Evolutionary conservation across 2,888 invertebrate species (phyloP).

Genomic region (Macropis europaea): DNA sequence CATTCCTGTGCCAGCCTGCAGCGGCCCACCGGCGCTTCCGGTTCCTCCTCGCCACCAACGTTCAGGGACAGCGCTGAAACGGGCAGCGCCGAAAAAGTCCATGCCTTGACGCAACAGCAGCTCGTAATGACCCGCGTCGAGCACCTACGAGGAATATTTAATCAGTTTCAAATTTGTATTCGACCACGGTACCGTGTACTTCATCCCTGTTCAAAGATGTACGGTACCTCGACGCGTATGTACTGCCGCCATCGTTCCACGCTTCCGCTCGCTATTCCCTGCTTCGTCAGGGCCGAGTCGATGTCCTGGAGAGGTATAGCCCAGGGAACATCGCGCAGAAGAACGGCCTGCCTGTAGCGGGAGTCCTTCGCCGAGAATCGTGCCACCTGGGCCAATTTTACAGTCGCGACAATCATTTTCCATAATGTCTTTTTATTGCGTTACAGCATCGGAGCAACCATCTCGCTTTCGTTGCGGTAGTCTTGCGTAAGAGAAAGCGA

Average conservation of each 20-base stretch:
- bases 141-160: slow-evolving; percentile 70
- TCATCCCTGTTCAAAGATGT: no score
- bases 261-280: slow-evolving; percentile 78
- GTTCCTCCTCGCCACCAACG: slow-evolving; percentile 71
- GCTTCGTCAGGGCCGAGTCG: slow-evolving; percentile 78
- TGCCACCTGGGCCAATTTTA: slow-evolving; percentile 70
- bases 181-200: not conserved
- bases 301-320: slow-evolving; percentile 81
- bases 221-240: slow-evolving; percentile 80
- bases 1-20: slow-evolving; percentile 37
- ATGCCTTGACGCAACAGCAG: slow-evolving; percentile 80
- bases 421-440: not conserved
- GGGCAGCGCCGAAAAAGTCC: slow-evolving; percentile 80
- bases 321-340: slow-evolving; percentile 81
- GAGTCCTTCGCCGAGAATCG: slow-evolving; percentile 78
- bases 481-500: slow-evolving; percentile 30
- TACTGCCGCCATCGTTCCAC: slow-evolving; percentile 78
- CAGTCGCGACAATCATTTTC: not conserved
- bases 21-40: slow-evolving; percentile 20
- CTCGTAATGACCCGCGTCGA: slow-evolving; percentile 79
- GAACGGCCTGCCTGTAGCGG: slow-evolving; percentile 77
- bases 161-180: not conserved
- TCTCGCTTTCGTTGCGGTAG: not conserved
- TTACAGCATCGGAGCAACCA: not conserved
- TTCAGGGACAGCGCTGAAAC: slow-evolving; percentile 79